Base-by-base conservation (phyloP, 2,797 vertebrate genomes). In the Cuniculus paca region DNA sequence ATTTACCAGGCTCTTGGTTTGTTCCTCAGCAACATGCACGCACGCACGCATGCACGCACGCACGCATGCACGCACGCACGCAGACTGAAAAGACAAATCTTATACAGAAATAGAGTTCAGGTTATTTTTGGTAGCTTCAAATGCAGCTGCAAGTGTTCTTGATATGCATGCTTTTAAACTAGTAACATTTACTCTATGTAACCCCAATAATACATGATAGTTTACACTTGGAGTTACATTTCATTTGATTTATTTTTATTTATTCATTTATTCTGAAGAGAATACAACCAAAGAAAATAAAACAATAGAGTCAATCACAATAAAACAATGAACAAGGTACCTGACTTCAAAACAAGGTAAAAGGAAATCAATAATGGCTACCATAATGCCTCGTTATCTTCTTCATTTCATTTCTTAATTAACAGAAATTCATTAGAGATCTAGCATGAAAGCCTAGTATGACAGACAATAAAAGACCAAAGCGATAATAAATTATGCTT, bases 391-490 rank as follows among this genome's bases (percentile, higher is more conserved):
- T n/a, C n/a, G n/a, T n/a, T n/a, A n/a, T n/a, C n/a, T n/a, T n/a
- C n/a, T n/a, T n/a, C n/a, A n/a, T n/a, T 72, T 50, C 12, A 60
- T 85, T 97, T 42, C 19, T 82, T 80, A 60, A 93, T 45, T 86
- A 93, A 68, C 56, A 56, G 28, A 94, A 89, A 90, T 83, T 91
- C 36, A 20, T 48, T 26, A 75, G 10, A 68, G 45, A 96, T 1
- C 39, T 42, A 81, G 45, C 52, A 92, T 19, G 7, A 90, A 94
- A 86, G 50, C 28, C 39, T 95, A 78, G 75, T 88, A 92, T 1
- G 75, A 87, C 39, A 92, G 31, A 81, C 14, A 50, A 79, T 52
- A 92, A 88, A 83, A 88, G 11, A 82, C 26, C 50, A 72, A 45
- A 86, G 2, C 60, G 39, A 42, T 24, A 94, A 65, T 63, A 91